Base-by-base conservation (phyloP, 2,888 invertebrate genomes). In the Odontocerum albicorne region DNA sequence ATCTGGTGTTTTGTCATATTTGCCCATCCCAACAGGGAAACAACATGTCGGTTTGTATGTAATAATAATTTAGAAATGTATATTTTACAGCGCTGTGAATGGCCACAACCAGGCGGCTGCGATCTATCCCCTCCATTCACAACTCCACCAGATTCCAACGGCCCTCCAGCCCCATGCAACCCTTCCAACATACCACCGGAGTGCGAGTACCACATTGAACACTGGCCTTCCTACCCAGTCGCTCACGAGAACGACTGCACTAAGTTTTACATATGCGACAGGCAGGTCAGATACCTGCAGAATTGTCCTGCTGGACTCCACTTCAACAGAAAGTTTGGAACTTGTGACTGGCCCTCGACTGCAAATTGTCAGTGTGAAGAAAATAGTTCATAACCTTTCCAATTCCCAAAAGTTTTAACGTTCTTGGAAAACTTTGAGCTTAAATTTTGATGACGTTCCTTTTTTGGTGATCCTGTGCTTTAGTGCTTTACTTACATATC, bases 261-360 rank as follows among this genome's bases (percentile, higher is more conserved):
- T 27, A 58, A 56, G 44, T 63, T 62, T 49, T 63, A 62, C 55
- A 57, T 54, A 40, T 63, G 63, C 49, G 54, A 56, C 16, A 40
- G 61, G 27, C 58, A 61, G 7, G 32, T 49, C 3, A 59, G 55
- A 7, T 36, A 57, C 13, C 42, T 53, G n/a, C 20, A 51, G 16
- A 40, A 33, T 7, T 62, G 62, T 38, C 59, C 61, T 8, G 21
- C 19, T 8, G 55, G 55, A 6, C 33, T 61, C 3, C 42, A 56
- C 20, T 62, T 61, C 27, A 61, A 61, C 35, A 54, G 51, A n/a
- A 38, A 10, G 2, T 22, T 51, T 7, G n/a, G 49, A 35, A 49
- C 52, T 22, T 62, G 62, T 31, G 62, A 61, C 35, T 59, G 42
- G 17, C 60, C 62, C 1, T 39, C 35, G 8, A 49, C 39, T 38